These are phyloP conservation scores for Ficedula albicollis DNA, from an alignment of 2,797 vertebrate genomes.

Conservation along the genomic window DNA sequence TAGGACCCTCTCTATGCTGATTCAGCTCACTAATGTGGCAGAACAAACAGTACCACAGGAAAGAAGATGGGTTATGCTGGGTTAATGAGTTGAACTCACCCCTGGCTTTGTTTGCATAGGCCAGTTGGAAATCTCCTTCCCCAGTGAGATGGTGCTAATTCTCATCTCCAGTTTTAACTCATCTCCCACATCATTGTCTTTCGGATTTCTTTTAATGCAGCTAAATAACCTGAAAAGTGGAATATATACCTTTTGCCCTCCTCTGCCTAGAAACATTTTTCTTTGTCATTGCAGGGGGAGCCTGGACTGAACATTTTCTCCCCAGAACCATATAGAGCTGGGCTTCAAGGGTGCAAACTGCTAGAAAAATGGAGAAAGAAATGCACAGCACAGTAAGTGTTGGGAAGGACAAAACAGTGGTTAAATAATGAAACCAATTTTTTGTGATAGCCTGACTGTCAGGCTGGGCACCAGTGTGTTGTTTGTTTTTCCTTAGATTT, in stretches of 20 bases:
- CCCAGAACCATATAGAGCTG: background rate
- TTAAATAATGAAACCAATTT: background rate
- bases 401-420: background rate
- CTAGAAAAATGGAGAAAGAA: background rate
- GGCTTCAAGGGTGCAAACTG: background rate
- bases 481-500: slow-evolving; percentile 9
- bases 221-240: background rate
- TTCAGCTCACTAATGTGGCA: background rate
- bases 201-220: background rate
- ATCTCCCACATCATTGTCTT: background rate
- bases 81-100: background rate
- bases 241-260: background rate
- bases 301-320: background rate
- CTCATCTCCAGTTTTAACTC: background rate
- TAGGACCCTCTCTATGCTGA: background rate
- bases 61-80: background rate
- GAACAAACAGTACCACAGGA: background rate
- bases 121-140: background rate
- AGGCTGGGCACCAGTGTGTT: background rate
- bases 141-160: background rate
- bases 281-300: background rate
- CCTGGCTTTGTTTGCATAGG: background rate
- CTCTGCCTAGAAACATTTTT: background rate
- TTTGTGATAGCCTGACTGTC: background rate
- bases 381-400: background rate